These are phyloP conservation scores for Panurus biarmicus DNA, from an alignment of 2,113 vertebrate genomes.

Conservation along the genomic window DNA sequence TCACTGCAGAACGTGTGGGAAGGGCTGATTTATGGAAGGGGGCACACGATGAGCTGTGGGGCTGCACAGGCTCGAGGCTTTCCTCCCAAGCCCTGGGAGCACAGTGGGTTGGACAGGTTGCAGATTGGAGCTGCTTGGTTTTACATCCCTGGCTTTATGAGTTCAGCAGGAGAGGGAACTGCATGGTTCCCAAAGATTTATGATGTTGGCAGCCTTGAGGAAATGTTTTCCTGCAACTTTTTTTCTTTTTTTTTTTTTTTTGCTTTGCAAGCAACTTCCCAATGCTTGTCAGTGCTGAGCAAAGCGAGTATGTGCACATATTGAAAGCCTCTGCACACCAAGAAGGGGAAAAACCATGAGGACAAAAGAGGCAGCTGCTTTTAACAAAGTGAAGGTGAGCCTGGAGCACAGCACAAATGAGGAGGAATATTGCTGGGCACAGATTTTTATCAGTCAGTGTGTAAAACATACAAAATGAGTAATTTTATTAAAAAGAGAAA, in stretches of 20 bases:
- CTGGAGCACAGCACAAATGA: background rate
- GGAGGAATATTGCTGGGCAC: background rate
- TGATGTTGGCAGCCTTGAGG: background rate
- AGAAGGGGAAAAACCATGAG: background rate
- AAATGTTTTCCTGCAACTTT: background rate
- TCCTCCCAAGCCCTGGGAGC: background rate
- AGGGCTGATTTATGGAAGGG: conserved; percentile 18
- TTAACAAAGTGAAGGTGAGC: background rate
- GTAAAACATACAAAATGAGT: background rate
- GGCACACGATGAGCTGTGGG: background rate
- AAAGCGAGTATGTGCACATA: background rate
- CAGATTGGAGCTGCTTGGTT: background rate
- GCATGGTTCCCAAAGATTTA: background rate
- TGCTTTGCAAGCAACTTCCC: conserved; percentile 9
- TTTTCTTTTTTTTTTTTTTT: background rate
- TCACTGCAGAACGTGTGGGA: background rate
- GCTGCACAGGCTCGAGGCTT: background rate
- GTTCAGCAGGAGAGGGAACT: background rate
- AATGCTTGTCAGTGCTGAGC: background rate
- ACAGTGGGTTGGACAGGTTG: background rate
- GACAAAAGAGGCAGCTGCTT: background rate
- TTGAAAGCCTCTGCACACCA: background rate
- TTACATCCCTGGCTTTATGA: background rate
- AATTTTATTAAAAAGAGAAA: background rate
- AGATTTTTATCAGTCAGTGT: background rate